Evolutionary conservation across 2,113 vertebrate genomes (phyloP), one percentile per base, ranked within the genome.

Genomic region (Phrynosoma blainvillii): DNA sequence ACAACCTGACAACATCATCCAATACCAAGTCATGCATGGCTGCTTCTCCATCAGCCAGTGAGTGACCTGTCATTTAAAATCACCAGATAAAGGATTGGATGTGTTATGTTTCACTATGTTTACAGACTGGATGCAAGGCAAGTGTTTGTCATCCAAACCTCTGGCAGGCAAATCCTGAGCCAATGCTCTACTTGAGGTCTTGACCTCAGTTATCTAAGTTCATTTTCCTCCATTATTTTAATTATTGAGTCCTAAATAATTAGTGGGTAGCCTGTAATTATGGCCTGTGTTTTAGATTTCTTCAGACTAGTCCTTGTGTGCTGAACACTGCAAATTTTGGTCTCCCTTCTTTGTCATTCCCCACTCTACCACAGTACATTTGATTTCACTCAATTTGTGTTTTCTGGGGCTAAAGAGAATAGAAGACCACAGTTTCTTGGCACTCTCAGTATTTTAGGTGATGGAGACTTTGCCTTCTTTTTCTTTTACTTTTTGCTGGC

Each of bases 241-340:
- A 93, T 94, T 93, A 95, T 89, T 89, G 79, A 95, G 92, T 93
- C 93, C 95, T 96, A 93, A 94, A 93, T 94, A 96, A 94, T 95
- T 91, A 87, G 88, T 89, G 93, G 93, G 92, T 92, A 94, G 92
- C 91, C 93, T 96, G 81, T 97, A 96, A 96, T 96, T 96, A 95
- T 93, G 90, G 90, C 89, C 90, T 95, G 91, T 89, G 88, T 91
- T 94, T 93, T 90, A 93, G 89, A 85, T 94, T 95, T 92, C 94
- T 92, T 88, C 92, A 95, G 89, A 84, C 82, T 89, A 83, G 91
- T 95, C 91, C 89, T 7, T 59, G 81, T 93, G 87, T 95, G 92
- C 93, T 92, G 87, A 96, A 93, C 68, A 0, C 70, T 91, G 94
- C 66, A 89, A 89, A 90, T 94, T 95, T 95, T 89, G 88, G 92